Conservation (phyloP, 2,113 vertebrate genomes). For the Fulica atra region DNA sequence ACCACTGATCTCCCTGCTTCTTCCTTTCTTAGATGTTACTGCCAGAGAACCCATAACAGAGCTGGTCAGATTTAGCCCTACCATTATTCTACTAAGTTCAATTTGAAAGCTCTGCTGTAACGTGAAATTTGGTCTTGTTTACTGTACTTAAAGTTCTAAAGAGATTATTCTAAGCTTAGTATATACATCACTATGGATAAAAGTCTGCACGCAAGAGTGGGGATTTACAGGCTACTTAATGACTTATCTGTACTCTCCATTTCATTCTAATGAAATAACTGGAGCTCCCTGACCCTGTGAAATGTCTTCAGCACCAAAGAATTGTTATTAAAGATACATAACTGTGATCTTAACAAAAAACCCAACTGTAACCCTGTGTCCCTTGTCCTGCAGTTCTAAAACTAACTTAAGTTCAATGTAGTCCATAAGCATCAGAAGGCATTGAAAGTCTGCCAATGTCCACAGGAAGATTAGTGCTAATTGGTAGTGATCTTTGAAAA, state of each 20-base stretch:
- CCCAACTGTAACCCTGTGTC: background rate
- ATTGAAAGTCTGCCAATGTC: background rate
- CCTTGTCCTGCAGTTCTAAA: conserved; percentile 26
- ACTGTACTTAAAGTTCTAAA: conserved; percentile 37
- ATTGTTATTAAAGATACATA: conserved; percentile 21
- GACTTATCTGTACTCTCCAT: conserved; percentile 26
- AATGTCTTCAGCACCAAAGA: background rate
- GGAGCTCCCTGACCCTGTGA: conserved; percentile 27
- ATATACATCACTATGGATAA: conserved; percentile 2
- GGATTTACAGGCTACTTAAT: conserved; percentile 47
- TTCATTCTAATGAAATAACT: conserved; percentile 58
- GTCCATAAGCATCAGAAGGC: conserved; percentile 19
- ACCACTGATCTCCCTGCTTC: background rate
- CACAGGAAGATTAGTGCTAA: conserved; percentile 45
- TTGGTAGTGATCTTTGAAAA: conserved; percentile 29
- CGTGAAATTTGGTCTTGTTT: conserved; percentile 4
- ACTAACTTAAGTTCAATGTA: background rate
- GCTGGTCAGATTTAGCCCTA: background rate
- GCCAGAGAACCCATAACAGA: background rate
- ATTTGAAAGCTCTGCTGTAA: background rate
- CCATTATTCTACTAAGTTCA: background rate
- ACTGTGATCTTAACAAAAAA: background rate
- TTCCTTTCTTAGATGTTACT: background rate
- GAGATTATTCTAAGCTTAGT: conserved; percentile 45
- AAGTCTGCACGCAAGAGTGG: background rate